Base-by-base conservation (phyloP, 1,140 invertebrate species). In the Bombus waltoni region DNA sequence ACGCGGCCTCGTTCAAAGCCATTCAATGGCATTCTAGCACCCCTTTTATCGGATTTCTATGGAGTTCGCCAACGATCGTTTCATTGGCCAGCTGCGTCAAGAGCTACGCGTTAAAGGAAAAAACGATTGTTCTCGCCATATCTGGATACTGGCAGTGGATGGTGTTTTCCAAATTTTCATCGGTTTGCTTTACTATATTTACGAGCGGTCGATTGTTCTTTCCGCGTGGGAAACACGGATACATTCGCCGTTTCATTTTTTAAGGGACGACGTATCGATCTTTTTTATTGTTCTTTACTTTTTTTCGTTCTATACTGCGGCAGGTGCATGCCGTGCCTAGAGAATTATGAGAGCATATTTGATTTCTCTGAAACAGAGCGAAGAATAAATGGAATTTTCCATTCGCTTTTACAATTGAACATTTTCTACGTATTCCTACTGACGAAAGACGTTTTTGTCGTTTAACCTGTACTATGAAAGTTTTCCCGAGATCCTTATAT, bases 11-110 rank as follows among this genome's bases (percentile, higher is more conserved):
- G 42, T 81, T 59, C 44, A 73, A 42, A 15, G 28, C 28, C 47
- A 40, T 73, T 81, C 47, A 72, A 28, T 68, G 66, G 18, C 35
- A 32, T 40, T 81, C 70, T 35, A 18, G 28, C 22, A 28, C 28
- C 62, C 42, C n/a, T 71, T 71, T 35, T 70, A 47, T 70, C 65
- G 62, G 42, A 44, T 47, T 79, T 79, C 42, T 32, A 38, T 79
- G 38, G 40, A 79, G 40, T 65, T 77, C 42, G 38, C 59, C 15
- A 15, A 11, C 59, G 38, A 78, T 65, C 76, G 77, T 66, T 66
- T 79, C 62, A 66, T 79, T 66, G 77, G n/a, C 42, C 42, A 11
- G 40, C 35, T 28, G 28, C 70, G 70, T 72, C 40, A 72, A 72
- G 70, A 44, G 70, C 4, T 28, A 5, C 62, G 40, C 40, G 53